Base-by-base conservation (phyloP, 2,888 invertebrate genomes). In the Alcis repandata region DNA sequence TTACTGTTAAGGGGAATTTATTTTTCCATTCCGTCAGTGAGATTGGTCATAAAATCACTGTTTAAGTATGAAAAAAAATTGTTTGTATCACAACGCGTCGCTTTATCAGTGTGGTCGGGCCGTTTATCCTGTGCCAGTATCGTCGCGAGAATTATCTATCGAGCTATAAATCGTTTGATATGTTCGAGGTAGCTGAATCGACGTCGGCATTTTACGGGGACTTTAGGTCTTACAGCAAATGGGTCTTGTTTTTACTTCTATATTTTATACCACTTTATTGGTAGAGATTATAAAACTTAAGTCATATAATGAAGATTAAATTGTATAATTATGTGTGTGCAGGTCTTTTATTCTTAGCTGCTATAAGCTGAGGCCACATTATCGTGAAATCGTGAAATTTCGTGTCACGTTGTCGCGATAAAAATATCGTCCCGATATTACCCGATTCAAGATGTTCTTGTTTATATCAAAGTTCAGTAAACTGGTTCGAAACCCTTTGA, bases 101-200 rank as follows among this genome's bases (percentile, higher is more conserved):
- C 20, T 9, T 19, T 1, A 4, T 1, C 4, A 49, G 33, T 49
- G 33, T 33, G 13, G 46, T 8, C 33, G 11, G 10, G 36, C 19
- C 36, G 19, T 51, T 4, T 43, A 51, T 20, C 36, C 53, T 32
- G 32, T 40, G 33, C 36, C 57, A 53, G 54, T 60, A 54, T 57
- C 59, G 41, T 40, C 59, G 20, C 40, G 63, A 63, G 66, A 69
- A 68, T 67, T 68, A 68, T 67, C 64, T 67, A 49, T 68, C 53
- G 54, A n/a, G n/a, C 40, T 66, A 69, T 70, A 68, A 68, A 68
- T 67, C 60, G 45, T 33, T 32, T 33, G 67, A 60, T 66, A 68
- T 51, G 52, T 65, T 49, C 22, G 46, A 32, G 17, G 38, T 33
- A 46, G 56, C 51, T 36, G 56, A 49, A 48, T 62, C 19, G 27